Base-by-base conservation (phyloP, 2,797 vertebrate genomes). In the Micromesistius poutassou region DNA sequence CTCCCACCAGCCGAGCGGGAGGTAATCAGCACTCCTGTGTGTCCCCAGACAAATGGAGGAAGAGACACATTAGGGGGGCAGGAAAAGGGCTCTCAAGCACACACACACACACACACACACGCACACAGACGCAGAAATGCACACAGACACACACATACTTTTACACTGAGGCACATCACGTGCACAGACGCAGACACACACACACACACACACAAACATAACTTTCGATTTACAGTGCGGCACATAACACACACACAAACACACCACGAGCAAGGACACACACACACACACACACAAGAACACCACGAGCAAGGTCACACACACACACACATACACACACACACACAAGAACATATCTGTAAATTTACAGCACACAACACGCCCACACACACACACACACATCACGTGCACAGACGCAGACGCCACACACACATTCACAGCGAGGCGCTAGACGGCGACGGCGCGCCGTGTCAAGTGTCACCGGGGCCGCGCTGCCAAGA, bases 31-130 rank as follows among this genome's bases (percentile, higher is more conserved):
- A 13, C 74, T 16, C 79, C 85, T 42, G 30, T 88, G 87, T 91
- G 86, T 72, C 76, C 87, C 81, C 90, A 92, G 89, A 89, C 85
- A 93, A 93, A 93, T 86, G 93, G 81, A 88, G 92, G 90, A 93
- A 91, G 86, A 81, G 75, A 89, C 79, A 3, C 88, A 90, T 92
- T 93, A 92, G 87, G 72, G 77, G 83, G 80, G 84, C 83, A 84
- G 86, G 83, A 90, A 90, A 87, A 90, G 77, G 81, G 36, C 5
- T 68, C 87, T 76, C 84, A 73, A n/a, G 6, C 55, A 62, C 55
- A 25, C 22, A 62, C 55, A 25, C 22, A 25, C 55, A 9, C 22
- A 9, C 55, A n/a, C 50, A 55, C 55, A n/a, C 6, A n/a, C 22
- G 8, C 22, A 62, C 55, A n/a, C 55, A 25, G 16, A 16, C 13